Evolutionary conservation across 2,797 vertebrate genomes (phyloP), one percentile per base, ranked within the genome.

Genomic region (Scolopax rusticola): DNA sequence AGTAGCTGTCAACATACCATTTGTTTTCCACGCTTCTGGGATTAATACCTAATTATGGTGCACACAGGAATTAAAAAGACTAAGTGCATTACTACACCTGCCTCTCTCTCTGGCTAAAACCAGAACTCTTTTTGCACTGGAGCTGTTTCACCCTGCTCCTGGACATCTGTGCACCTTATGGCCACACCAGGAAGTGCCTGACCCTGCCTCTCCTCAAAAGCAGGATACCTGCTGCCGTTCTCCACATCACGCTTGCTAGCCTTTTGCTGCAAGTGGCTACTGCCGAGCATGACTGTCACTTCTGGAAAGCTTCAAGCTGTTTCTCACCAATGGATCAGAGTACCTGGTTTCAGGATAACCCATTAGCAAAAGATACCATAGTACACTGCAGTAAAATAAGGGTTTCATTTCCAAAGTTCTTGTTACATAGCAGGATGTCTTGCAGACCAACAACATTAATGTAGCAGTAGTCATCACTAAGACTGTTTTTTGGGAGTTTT

Each of bases 31-130:
- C n/a, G 8, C 69, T 36, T 87, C 56, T 82, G 38, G 59, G 70
- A 91, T 90, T 92, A 94, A 88, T 95, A 88, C 24, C 36, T 85
- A 75, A 82, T 90, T 85, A 25, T 23, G 18, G 77, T 19, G 23
- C 54, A 48, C 15, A 24, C 4, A 45, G 38, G 70, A 94, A 77
- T 83, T 71, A 84, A 89, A 91, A 79, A 89, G 63, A 41, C 65
- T 48, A 32, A 65, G 45, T 57, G n/a, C 33, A 23, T 76, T 83
- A 36, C 28, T 92, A 64, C 19, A 84, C 11, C 14, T 83, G 16
- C 27, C 28, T 63, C 24, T 70, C 19, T 89, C 27, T 73, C 48
- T 90, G 38, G 23, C 12, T 83, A 74, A 87, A 91, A 74, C 50
- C 48, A 74, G 56, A 76, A 23, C 20, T 87, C 9, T 15, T 59